A percentile compares a stretch with the other conserved stretches of the same genome.
phyloP scores from a whole-genome alignment of 2,797 vertebrate genomes.

The Euthynnus affinis region DNA sequence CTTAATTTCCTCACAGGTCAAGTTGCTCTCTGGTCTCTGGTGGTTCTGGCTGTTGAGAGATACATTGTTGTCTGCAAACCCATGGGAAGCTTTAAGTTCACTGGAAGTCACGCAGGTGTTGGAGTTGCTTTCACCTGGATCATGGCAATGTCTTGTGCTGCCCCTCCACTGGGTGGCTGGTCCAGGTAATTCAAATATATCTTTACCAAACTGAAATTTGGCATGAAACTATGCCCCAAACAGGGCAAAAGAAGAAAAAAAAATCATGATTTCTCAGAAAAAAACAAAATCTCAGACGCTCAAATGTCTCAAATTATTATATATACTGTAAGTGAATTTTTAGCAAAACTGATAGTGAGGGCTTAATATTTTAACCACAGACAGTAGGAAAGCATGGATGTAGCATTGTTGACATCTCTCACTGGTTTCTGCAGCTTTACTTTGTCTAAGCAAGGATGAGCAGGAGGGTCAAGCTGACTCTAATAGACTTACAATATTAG shows the following conservation, averaged over 20 bases:
- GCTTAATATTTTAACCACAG: not conserved
- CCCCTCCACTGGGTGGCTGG: slow-evolving; percentile 87
- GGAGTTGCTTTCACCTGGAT: slow-evolving; percentile 87
- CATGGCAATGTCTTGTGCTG: slow-evolving; percentile 81
- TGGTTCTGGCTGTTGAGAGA: slow-evolving; percentile 82
- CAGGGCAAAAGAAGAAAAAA: too few relatives aligned
- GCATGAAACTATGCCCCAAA: too few relatives aligned
- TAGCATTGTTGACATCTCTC: not conserved
- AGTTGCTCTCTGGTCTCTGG: slow-evolving; percentile 75
- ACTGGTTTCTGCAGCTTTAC: not conserved
- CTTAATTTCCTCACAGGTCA: slow-evolving; percentile 52
- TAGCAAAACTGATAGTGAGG: not conserved
- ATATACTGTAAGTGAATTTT: too few relatives aligned
- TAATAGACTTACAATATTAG: not conserved
- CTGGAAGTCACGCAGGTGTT: slow-evolving; percentile 71
- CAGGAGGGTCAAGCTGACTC: not conserved
- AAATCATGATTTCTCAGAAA: too few relatives aligned
- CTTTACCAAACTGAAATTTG: not conserved
- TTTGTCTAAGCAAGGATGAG: too few relatives aligned
- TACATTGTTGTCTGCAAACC: slow-evolving; percentile 89
- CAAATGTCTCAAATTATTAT: not conserved
- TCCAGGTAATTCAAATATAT: slow-evolving; percentile 79
- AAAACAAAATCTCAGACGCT: not conserved
- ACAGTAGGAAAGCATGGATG: not conserved
- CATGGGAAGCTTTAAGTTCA: slow-evolving; percentile 90